Percentiles rank a stretch among this genome's conserved stretches.
phyloP scores from a whole-genome alignment of 2,113 vertebrate species.

The Antigone vipio region DNA sequence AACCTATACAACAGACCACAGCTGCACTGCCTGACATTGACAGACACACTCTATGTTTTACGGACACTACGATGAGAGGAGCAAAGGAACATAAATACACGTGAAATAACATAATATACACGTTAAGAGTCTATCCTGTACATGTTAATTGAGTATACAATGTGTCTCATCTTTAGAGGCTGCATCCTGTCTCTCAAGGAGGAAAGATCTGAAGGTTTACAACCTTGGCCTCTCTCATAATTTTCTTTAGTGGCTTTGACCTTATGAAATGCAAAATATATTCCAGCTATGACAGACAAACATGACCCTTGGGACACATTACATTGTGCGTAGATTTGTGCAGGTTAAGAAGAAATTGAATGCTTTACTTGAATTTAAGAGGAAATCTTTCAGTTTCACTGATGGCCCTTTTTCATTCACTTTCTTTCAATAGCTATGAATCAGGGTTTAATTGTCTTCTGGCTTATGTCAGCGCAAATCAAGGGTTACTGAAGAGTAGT shows the following conservation, averaged over 20 bases:
- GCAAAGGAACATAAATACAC: neutral
- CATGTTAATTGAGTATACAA: neutral
- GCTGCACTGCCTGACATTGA: neutral
- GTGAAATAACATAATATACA: neutral
- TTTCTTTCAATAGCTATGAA: neutral
- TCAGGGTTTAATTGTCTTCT: neutral
- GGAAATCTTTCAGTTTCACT: neutral
- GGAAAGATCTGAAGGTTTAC: neutral
- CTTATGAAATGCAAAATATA: neutral
- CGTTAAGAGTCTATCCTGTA: neutral
- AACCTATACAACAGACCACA: neutral
- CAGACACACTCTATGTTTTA: neutral
- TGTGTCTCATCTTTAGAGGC: rapidly evolving
- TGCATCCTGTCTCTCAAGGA: neutral
- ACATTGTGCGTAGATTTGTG: neutral
- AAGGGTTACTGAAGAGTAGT: neutral
- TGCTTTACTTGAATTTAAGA: neutral
- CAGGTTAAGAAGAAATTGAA: neutral
- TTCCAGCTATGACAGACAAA: neutral
- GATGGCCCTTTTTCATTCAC: neutral
- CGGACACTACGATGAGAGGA: rapidly evolving
- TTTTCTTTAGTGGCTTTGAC: neutral
- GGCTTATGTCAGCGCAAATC: neutral
- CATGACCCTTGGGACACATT: neutral
- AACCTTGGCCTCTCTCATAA: neutral